Evolutionary conservation across 2,113 vertebrate species (phyloP), one percentile per base, ranked within the genome.

Genomic region (Psilopogon haemacephalus): DNA sequence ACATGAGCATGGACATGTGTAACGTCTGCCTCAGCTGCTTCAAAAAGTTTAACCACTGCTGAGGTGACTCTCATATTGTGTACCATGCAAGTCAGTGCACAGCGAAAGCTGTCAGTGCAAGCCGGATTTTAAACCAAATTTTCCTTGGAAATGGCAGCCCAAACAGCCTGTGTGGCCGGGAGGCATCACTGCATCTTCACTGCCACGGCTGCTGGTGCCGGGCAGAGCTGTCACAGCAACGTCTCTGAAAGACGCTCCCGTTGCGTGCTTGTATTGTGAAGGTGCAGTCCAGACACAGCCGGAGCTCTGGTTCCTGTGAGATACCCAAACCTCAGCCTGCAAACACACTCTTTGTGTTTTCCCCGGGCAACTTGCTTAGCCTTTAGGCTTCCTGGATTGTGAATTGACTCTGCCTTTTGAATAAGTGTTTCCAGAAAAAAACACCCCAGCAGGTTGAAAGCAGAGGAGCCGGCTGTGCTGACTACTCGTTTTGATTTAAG

Each of bases 321-420:
- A 88, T 70, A 86, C 15, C 75, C 85, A 81, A 44, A 80, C 65
- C 92, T 86, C 72, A 89, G 23, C 63, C 48, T 87, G 77, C 64
- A 94, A 84, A 78, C 69, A 70, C 20, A 76, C 32, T 69, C 80
- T 92, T 89, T 81, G 70, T 90, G 59, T 95, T 95, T 95, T 89
- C 88, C 87, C 93, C 3, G 14, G 85, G 67, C 75, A 84, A 86
- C 75, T 80, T 89, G 75, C 84, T 92, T 83, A 67, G 42, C 82
- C 82, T 94, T 95, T 71, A 89, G 88, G 88, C 62, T 58, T 82
- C 56, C 68, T 37, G 87, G 80, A 50, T 81, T 85, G 83, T 89
- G 79, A 94, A 87, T 26, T 78, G 84, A 94, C 86, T 90, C 65
- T 94, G 91, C 91, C 75, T 93, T 95, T 90, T 82, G 95, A 95